These are phyloP conservation scores for Eupristina koningsbergeri DNA, from an alignment of 1,140 invertebrate genomes.

Conservation along the genomic window DNA sequence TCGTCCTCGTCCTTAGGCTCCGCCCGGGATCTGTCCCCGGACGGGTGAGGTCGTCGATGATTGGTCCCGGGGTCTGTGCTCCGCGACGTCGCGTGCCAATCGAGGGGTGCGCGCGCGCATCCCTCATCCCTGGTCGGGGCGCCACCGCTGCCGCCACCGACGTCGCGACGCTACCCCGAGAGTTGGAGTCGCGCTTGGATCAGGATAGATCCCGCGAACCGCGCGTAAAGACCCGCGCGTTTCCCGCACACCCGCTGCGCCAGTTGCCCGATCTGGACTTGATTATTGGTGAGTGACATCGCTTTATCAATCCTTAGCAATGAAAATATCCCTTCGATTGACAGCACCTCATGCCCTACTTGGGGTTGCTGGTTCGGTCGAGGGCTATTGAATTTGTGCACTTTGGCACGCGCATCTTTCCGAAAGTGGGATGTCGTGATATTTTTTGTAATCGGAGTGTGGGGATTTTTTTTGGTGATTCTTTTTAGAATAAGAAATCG, in stretches of 20 bases:
- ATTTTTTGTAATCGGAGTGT: neutral
- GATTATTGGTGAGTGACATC: slow-evolving; percentile 72
- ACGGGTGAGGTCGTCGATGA: slow-evolving; percentile 18
- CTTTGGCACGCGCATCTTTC: neutral
- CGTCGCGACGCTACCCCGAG: neutral
- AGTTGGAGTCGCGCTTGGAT: neutral
- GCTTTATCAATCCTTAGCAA: too few species aligned
- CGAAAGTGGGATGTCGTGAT: neutral
- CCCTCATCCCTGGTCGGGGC: slow-evolving; percentile 5
- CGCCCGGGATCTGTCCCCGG: slow-evolving; percentile 41
- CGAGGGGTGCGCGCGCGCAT: slow-evolving; percentile 11
- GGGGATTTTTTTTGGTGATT: neutral
- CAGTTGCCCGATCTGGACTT: slow-evolving; percentile 68
- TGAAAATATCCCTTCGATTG: too few species aligned
- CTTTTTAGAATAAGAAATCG: neutral
- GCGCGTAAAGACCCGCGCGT: slow-evolving; percentile 36
- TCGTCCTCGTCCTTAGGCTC: slow-evolving; percentile 34
- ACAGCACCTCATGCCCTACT: too few species aligned
- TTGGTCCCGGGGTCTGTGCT: slow-evolving; percentile 38
- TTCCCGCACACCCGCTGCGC: slow-evolving; percentile 63
- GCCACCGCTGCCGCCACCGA: slow-evolving; percentile 8
- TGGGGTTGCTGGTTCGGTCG: too few species aligned
- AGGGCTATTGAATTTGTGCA: neutral
- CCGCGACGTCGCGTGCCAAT: slow-evolving; percentile 30
- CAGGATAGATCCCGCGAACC: slow-evolving; percentile 31